Percentiles rank a stretch among this genome's conserved stretches.
Conservation (phyloP, 2,797 vertebrate species). For the Tragelaphus oryx region DNA sequence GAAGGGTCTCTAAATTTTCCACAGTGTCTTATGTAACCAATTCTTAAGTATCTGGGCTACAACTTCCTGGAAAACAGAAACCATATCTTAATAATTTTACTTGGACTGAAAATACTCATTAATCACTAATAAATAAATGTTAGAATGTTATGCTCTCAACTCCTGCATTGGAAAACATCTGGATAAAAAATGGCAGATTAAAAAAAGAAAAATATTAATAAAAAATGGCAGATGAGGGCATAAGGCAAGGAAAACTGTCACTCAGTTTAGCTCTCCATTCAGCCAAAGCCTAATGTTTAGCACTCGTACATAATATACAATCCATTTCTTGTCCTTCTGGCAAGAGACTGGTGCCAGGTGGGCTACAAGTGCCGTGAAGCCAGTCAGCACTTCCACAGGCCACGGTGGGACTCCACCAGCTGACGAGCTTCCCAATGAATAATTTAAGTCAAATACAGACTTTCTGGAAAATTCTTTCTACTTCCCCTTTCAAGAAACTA, state of each 20-base stretch:
- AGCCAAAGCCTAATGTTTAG: not conserved
- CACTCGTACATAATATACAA: not conserved
- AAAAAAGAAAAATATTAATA: not conserved
- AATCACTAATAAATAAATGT: slow-evolving; percentile 4
- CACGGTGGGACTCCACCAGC: not conserved
- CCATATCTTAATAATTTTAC: not conserved
- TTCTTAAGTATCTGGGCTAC: not conserved
- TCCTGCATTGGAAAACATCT: slow-evolving; percentile 20
- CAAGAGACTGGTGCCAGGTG: not conserved
- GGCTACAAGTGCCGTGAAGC: not conserved
- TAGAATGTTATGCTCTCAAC: not conserved
- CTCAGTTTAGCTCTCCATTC: not conserved
- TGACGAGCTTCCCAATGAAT: not conserved
- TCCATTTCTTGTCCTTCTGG: not conserved
- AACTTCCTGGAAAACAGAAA: slow-evolving; percentile 31
- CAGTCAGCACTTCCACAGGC: not conserved
- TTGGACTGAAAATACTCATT: not conserved
- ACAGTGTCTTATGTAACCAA: not conserved
- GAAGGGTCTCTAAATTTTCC: not conserved
- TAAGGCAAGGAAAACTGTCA: not conserved
- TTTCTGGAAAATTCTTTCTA: not conserved
- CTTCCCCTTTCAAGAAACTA: not conserved
- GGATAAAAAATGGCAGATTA: not conserved
- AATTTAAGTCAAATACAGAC: not conserved
- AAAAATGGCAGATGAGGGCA: not conserved